Evolutionary conservation across 1,140 invertebrate species (phyloP), one percentile per base, ranked within the genome.

Genomic region (Drosophila jambulina): DNA sequence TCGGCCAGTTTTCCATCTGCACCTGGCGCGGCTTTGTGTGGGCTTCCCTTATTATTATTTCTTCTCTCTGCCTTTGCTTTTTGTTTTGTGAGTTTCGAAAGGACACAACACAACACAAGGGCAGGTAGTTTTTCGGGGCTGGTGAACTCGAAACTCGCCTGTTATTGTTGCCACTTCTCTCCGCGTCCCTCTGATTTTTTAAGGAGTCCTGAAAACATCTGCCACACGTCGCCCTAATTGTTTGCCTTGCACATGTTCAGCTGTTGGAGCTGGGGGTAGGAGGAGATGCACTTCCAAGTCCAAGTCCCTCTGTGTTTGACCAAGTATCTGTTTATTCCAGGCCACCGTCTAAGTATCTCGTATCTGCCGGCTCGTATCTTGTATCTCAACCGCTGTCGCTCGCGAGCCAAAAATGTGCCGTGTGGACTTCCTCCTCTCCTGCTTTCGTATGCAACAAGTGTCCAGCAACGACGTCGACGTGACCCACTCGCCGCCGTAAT

Each of bases 151-250:
- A 58, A 70, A 70, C 68, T 63, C 38, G 59, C 72, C 42, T 68
- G 82, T 81, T 81, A 80, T 80, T 87, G 80, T 76, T 74, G 84
- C 81, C 74, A 75, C 84, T 75, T 64, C 80, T 64, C 80, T 54
- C 65, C 67, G 60, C 83, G 67, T 53, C 45, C 42, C 34, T 58
- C 45, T 64, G 76, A 78, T 78, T 87, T 87, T 72, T 79, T 48
- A 34, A 43, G 1, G 15, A 17, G 53, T 54, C 53, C 32, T 54
- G 76, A 90, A 86, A 90, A 88, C 85, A 88, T 90, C 85, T 88
- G 85, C 85, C 85, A 88, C 81, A 88, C 85, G 85, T 90, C 81
- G 78, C 64, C 70, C 67, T 85, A 88, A 90, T 88, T 88, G 81
- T 90, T 85, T 88, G 81, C 82, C 53, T 81, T 88, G 85, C 85